Percentiles rank a stretch among this genome's conserved stretches.
These are phyloP conservation scores for Yoshiicerus persimilis DNA, from an alignment of 1,140 invertebrate species.

Conservation along the genomic window DNA sequence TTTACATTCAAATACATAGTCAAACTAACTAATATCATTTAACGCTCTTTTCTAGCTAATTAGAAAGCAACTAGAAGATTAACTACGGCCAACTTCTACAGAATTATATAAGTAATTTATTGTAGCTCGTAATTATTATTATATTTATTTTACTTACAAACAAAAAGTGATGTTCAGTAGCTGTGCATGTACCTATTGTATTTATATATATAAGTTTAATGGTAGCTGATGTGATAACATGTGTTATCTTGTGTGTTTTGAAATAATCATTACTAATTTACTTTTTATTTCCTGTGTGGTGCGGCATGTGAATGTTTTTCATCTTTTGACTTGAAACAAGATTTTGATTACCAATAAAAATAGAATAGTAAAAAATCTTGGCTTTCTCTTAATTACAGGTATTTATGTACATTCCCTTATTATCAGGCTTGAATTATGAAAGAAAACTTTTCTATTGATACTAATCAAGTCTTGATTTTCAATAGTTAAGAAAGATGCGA, in stretches of 20 bases:
- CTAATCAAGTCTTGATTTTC: no score
- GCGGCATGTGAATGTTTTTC: no score
- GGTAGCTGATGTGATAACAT: background rate
- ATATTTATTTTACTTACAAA: background rate
- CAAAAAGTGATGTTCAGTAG: background rate
- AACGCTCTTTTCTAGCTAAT: background rate
- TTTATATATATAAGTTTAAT: no score
- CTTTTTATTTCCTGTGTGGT: no score
- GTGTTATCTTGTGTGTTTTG: background rate
- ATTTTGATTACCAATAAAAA: no score
- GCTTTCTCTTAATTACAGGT: no score
- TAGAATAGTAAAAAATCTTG: no score
- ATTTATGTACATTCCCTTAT: no score
- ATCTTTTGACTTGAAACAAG: no score
- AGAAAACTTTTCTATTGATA: no score
- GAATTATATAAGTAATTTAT: background rate
- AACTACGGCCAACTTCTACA: background rate
- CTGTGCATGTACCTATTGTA: background rate
- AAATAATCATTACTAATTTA: background rate
- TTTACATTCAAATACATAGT: background rate
- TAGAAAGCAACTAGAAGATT: background rate
- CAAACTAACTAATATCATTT: background rate
- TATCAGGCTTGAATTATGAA: no score
- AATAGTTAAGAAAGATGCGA: no score
- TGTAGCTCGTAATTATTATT: background rate